Evolutionary conservation across 2,797 vertebrate genomes (phyloP), one percentile per base, ranked within the genome.

Genomic region (Sebastes variabilis): DNA sequence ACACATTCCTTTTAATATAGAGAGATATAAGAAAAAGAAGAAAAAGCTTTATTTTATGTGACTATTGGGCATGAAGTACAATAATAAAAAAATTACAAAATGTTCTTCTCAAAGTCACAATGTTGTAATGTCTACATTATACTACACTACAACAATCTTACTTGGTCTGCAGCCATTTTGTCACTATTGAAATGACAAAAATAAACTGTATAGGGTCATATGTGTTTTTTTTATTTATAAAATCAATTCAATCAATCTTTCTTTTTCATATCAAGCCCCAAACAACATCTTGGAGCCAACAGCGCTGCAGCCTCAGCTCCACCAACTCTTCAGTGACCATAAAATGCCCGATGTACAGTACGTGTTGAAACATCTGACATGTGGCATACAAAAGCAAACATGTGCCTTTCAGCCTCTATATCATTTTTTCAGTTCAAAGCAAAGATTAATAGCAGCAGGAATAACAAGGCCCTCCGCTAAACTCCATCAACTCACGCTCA

Each of bases 401-500:
- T 22, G 76, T 29, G 79, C 74, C 81, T 89, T 75, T 86, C 82
- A 75, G 75, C 67, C 82, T 87, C 66, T 0, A 34, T 81, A 38
- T 87, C 32, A 36, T 81, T 82, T 84, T 83, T 25, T 85, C 82
- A 69, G 81, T 88, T 93, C 91, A 90, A 89, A 90, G 85, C 78
- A 56, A 61, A 90, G 87, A 90, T 87, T 90, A 92, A 92, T 85
- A 90, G 87, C 85, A 68, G 60, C 70, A 89, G 87, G 64, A 86
- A 91, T 75, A 91, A 92, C 88, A 87, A 61, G 75, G 16, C 81
- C 69, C 75, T 85, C 83, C 22, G 6, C 60, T 49, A 82, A 82
- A 86, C 83, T 82, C 81, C 89, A 82, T 81, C 84, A 80, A 64
- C 75, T 79, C 87, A 92, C 67, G 90, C 91, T 92, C 66, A 61